These are phyloP conservation scores for Protonemura montana DNA, from an alignment of 2,888 invertebrate genomes.

Conservation along the genomic window DNA sequence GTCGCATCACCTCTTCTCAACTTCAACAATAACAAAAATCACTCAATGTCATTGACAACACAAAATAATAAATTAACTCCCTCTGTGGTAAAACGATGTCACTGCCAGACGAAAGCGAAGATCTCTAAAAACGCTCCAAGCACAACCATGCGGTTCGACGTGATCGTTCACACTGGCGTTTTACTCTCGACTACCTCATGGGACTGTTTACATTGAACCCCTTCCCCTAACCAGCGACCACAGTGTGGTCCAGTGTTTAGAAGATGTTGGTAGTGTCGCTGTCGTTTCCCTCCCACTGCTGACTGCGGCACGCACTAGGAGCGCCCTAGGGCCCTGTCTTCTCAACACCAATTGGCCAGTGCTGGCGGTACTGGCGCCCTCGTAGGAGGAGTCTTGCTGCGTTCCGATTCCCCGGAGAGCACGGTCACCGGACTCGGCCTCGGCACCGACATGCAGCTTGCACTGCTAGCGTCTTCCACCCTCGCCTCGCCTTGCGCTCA, in stretches of 20 bases:
- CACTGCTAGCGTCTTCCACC: conserved; percentile 15
- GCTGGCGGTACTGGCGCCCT: conserved; percentile 31
- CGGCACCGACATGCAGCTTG: conserved; percentile 2
- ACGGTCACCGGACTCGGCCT: conserved; percentile 38
- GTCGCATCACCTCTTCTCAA: background rate
- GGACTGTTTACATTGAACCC: conserved; percentile 29
- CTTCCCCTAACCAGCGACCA: conserved; percentile 24
- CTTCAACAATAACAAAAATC: background rate
- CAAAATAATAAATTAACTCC: background rate
- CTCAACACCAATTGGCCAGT: conserved; percentile 40
- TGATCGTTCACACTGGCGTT: conserved; percentile 7
- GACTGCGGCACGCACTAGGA: background rate
- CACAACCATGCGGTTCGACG: conserved; percentile 22
- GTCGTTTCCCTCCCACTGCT: conserved; percentile 28
- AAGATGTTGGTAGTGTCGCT: background rate
- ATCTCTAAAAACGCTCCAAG: background rate
- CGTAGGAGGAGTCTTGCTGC: conserved; percentile 42
- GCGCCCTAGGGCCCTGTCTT: conserved; percentile 31
- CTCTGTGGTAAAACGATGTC: background rate
- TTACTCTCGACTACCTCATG: conserved; percentile 7
- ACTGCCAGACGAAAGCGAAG: background rate
- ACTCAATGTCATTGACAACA: background rate
- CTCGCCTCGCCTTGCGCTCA: background rate
- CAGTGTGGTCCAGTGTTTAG: conserved; percentile 2
- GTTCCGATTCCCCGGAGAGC: conserved; percentile 41